Evolutionary conservation across 2,113 vertebrate species (phyloP).

Genomic region (Ursus arctos): DNA sequence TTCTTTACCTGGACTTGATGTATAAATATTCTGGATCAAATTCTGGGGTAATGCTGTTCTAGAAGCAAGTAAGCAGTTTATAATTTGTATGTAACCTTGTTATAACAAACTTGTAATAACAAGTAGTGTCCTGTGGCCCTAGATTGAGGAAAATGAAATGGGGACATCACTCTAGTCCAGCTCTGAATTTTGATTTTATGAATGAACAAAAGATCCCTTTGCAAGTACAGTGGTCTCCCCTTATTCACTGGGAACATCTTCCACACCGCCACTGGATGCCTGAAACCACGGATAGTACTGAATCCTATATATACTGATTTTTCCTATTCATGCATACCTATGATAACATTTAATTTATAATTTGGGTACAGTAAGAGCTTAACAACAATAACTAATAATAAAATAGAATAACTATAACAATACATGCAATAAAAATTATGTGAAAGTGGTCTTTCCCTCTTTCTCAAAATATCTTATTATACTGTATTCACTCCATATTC

Average conservation of each 20-base stretch:
- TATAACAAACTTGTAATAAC: neutral
- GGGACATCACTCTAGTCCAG: neutral
- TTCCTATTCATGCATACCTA: neutral
- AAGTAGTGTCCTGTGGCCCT: accelerated
- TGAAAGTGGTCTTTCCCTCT: neutral
- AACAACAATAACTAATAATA: neutral
- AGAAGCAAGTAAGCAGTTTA: neutral
- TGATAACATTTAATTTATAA: neutral
- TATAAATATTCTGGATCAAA: neutral
- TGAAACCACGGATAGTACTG: neutral
- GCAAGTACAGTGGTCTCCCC: neutral
- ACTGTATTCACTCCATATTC: neutral
- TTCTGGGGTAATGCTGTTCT: neutral
- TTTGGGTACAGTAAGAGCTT: neutral
- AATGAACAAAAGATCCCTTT: neutral
- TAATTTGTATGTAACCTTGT: neutral
- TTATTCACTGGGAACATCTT: neutral
- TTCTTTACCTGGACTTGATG: neutral
- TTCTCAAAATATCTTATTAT: neutral
- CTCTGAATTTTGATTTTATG: neutral
- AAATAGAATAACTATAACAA: neutral
- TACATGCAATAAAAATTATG: neutral
- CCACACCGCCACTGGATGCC: neutral
- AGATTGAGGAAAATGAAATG: neutral
- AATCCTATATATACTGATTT: neutral